Evolutionary conservation across 2,888 invertebrate genomes (phyloP), one percentile per base, ranked within the genome.

Genomic region (Taenaris catops): DNA sequence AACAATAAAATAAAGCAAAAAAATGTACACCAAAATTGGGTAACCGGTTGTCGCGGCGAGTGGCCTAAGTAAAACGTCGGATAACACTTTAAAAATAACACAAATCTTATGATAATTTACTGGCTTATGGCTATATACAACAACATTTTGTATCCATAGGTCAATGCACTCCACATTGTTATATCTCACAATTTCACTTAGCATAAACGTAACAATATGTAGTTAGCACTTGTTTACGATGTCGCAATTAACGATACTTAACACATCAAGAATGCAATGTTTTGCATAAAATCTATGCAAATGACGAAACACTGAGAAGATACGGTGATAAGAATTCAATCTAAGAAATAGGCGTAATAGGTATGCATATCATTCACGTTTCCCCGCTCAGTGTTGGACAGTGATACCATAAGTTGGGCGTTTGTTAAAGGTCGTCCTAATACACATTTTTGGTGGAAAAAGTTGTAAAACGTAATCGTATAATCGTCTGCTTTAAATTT

Each of bases 281-380:
- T 46, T 40, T 40, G 29, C 40, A 45, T 45, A 42, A 7, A 26
- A 25, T 37, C 32, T 63, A 74, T 71, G 68, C 63, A 66, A 69
- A 72, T 58, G 61, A 51, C 62, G 23, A 34, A 24, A 34, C 16
- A 18, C 25, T 27, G 57, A 63, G 70, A 56, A 63, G 65, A 62
- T 56, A 51, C 45, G 48, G 52, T 47, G 48, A 48, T 38, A 38
- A 35, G 37, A 34, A 19, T 9, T 21, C 11, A 32, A 38, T 31
- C 21, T 29, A 6, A 25, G 32, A 18, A 32, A 25, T 24, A 18
- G 11, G 9, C 9, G 16, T 18, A 17, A n/a, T 6, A 14, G 4
- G 25, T 28, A 8, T 25, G 28, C 9, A 19, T 17, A 12, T 36
- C 46, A 49, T 51, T 45, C 48, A 39, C 24, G 32, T 38, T 44